phyloP scores from a whole-genome alignment of 2,797 vertebrate genomes.

The Lycodopsis pacificus region DNA sequence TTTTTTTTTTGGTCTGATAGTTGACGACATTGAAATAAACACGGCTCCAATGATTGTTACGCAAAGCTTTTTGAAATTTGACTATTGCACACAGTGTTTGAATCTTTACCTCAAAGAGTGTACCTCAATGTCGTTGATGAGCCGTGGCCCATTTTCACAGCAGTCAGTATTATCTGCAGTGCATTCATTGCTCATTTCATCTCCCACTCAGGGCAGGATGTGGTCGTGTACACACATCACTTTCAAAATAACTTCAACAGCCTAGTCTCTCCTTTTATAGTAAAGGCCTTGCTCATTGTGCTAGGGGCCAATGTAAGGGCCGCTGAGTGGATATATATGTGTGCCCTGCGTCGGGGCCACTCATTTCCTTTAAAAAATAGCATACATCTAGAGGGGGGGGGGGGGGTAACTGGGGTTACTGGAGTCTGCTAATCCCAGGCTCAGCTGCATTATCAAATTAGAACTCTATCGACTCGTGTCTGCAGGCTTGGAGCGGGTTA shows the following conservation, averaged over 20 bases:
- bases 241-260: constrained; percentile 83
- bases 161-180: constrained; percentile 40
- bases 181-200: constrained; percentile 51
- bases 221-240: constrained; percentile 74
- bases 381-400: neutral
- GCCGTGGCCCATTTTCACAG: constrained; percentile 43
- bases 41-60: neutral
- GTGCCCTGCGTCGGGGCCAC: neutral
- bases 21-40: neutral
- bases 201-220: constrained; percentile 79
- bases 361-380: neutral
- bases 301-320: neutral
- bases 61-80: neutral
- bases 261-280: constrained; percentile 83
- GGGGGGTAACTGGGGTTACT: neutral
- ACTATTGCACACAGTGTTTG: neutral
- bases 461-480: constrained; percentile 18
- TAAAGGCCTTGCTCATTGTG: constrained; percentile 61
- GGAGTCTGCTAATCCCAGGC: neutral
- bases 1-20: neutral
- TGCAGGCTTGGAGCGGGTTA: constrained; percentile 29
- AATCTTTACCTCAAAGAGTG: neutral
- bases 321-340: constrained; percentile 1
- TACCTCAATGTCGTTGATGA: constrained; percentile 17
- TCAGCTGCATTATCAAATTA: constrained; percentile 33